Evolutionary conservation across 2,113 vertebrate genomes (phyloP), one percentile per base, ranked within the genome.

Genomic region (Engystomops pustulosus): DNA sequence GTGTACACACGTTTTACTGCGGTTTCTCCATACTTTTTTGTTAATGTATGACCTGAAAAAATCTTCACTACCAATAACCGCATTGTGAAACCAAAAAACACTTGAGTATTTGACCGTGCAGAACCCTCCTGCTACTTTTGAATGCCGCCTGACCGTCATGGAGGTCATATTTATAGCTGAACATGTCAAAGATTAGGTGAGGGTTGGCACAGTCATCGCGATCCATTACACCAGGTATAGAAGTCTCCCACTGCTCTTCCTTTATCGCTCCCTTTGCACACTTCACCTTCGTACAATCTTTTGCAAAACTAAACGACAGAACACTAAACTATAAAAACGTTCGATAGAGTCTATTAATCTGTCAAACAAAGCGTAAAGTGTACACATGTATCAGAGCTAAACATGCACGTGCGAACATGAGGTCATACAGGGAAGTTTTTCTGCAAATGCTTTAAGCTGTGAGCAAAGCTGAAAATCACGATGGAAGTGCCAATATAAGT

Each of bases 161-260:
- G 60, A 34, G 60, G 60, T 65, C 60, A 49, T 44, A 34, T 80
- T 62, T 49, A 49, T 69, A 53, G 60, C 79, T 80, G 47, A 80
- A 69, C 79, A 69, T 30, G 65, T 80, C 62, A 69, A 69, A 80
- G 44, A 49, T 20, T 23, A 65, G 58, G 53, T 79, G 17, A 45
- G 41, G 77, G 60, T 79, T 60, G 44, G 77, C 25, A 65, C n/a
- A 27, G 78, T 80, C 36, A 25, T 27, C 32, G 60, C 60, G 47
- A 23, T 36, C 45, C 65, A 25, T 65, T 67, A 30, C 58, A 30
- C 67, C 18, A 49, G n/a, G 41, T 23, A 25, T 8, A 68, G 79
- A 45, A 51, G 25, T 62, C 62, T 80, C 27, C 62, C 79, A 30
- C 75, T 32, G 58, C 53, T 44, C 70, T 47, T 6, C 6, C 4